Evolutionary conservation across 92 coral and sea anemone genomes (phyloP).

Genomic region (Palythoa heliodiscus): DNA sequence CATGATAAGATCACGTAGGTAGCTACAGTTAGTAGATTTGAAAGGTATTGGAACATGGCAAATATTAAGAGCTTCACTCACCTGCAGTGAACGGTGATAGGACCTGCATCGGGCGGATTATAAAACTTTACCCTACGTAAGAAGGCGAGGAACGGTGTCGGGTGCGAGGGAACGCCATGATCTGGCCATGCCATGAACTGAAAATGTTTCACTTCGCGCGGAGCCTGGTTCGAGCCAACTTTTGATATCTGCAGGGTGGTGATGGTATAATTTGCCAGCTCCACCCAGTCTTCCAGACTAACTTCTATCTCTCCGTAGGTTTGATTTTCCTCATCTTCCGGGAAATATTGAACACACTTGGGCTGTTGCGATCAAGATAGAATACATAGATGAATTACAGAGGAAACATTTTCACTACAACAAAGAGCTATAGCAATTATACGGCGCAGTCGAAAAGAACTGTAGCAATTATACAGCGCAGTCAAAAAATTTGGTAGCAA

Average conservation of each 20-base stretch:
- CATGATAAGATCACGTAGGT: too few species aligned
- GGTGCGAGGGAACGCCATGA: constrained; percentile 90
- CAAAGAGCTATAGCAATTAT: too few species aligned
- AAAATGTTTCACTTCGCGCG: constrained; percentile 90
- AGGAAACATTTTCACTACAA: not conserved
- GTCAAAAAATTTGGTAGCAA: too few species aligned
- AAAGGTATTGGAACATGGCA: too few species aligned
- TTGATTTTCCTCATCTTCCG: constrained; percentile 71
- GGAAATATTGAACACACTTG: constrained; percentile 96
- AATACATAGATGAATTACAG: not conserved
- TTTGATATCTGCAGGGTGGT: constrained; percentile 86
- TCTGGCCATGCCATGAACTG: constrained; percentile 99
- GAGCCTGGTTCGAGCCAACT: constrained; percentile 57
- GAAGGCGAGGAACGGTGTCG: constrained; percentile 93
- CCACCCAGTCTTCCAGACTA: constrained; percentile 85
- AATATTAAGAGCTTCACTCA: constrained; percentile 11
- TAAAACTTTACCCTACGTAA: constrained; percentile 87
- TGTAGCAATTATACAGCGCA: too few species aligned
- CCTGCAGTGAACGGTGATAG: constrained; percentile 97
- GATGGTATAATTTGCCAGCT: constrained; percentile 87
- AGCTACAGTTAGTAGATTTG: too few species aligned
- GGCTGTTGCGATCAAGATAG: constrained; percentile 42
- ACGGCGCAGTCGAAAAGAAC: too few species aligned
- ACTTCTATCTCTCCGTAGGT: constrained; percentile 87
- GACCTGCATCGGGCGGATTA: constrained; percentile 95